Base-by-base conservation (phyloP, 2,888 invertebrate genomes). In the Eurytoma californica region DNA sequence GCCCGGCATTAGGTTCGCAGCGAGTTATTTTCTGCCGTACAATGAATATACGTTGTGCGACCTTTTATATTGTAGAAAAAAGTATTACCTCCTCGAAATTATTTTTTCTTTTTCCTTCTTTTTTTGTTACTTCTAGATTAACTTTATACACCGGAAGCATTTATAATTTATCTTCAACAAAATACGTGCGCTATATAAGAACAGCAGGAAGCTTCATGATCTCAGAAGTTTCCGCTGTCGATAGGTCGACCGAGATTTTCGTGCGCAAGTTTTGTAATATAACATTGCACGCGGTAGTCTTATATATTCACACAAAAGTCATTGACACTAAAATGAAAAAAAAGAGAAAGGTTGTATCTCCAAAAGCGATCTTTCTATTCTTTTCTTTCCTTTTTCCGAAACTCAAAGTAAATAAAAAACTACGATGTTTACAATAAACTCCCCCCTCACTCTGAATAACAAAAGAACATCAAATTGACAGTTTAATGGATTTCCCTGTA, bases 151-250 rank as follows among this genome's bases (percentile, higher is more conserved):
- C 30, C 65, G 67, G 51, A 58, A 30, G 67, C n/a, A 51, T 67
- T 67, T 67, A 60, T 67, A 66, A 67, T 67, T 75, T 68, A 75
- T 58, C 69, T 76, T 39, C 14, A 20, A 12, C 24, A 39, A 61
- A 18, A 30, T 39, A 68, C 14, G 39, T 53, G 24, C 7, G 51
- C 53, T 49, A 7, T 63, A 7, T 63, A 49, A 72, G 51, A 61
- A 13, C 60, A 20, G 28, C 72, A 39, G 61, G 53, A 49, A 72
- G 20, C 39, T 51, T 12, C 9, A 7, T 16, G 14, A 39, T 39
- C 39, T 39, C 51, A 51, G 55, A 72, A 72, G 61, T 65, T 72
- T 55, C 20, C 28, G 39, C 16, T 55, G 61, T 14, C 55, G 55
- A 63, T 65, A 66, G 47, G 30, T 72, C 55, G 49, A 57, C 20